Base-by-base conservation (phyloP, 2,888 invertebrate species). In the Lepetodrilus schrolli region DNA sequence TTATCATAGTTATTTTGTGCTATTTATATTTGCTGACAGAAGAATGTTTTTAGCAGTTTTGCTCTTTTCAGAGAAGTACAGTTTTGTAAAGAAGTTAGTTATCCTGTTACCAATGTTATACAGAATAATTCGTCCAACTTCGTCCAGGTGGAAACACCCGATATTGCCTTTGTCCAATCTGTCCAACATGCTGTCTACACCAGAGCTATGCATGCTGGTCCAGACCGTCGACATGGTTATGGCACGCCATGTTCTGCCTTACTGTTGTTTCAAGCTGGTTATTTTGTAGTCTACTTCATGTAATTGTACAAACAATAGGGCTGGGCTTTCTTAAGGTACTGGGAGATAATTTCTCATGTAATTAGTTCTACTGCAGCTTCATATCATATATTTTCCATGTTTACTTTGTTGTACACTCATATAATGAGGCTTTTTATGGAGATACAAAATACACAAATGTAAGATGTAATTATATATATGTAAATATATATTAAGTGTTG, bases 161-260 rank as follows among this genome's bases (percentile, higher is more conserved):
- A 13, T 34, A 8, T 17, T 30, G 58, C 58, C 58, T 58, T 58
- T 13, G 34, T 58, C 34, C 30, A 34, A 30, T n/a, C 58, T 58
- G 30, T 58, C 26, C 58, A 58, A 17, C 17, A 58, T 5, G 23
- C 17, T 30, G 58, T 30, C 34, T 34, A 13, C 3, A 30, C n/a
- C 17, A 30, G 58, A 26, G 58, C 58, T 58, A 58, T 58, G 58
- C 58, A 58, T 30, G 26, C 30, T n/a, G n/a, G n/a, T n/a, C n/a
- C n/a, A n/a, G n/a, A n/a, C n/a, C n/a, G n/a, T n/a, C n/a, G n/a
- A n/a, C n/a, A 17, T 58, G 26, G 58, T 30, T 17, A 48, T 17
- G 47, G 26, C 34, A 58, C 7, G 58, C n/a, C 26, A 13, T 30
- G 58, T 58, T 30, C 58, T 58, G 58, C 58, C 58, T 58, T 58